Percentiles rank a stretch among this genome's conserved stretches.
These are phyloP conservation scores for Oscheius sp. DNA, from an alignment of 2,888 invertebrate genomes.

Conservation along the genomic window DNA sequence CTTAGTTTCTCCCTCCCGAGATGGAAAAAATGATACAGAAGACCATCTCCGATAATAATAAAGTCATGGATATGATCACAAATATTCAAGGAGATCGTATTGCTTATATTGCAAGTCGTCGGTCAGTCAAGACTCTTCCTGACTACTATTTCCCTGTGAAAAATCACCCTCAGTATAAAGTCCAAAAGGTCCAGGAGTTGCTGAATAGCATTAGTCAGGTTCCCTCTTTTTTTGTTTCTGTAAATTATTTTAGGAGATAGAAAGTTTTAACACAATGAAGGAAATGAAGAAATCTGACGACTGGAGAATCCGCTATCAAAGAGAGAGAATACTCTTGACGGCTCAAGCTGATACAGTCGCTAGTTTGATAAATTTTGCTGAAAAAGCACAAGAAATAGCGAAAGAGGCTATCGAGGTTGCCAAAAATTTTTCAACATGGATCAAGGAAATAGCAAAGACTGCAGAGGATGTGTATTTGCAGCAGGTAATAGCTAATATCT, in stretches of 20 bases:
- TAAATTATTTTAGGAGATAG: neutral
- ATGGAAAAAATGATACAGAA: neutral
- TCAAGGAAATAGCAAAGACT: neutral
- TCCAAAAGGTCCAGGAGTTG: neutral
- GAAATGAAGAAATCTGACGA: neutral
- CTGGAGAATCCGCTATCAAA: neutral
- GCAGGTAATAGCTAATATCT: too few relatives aligned
- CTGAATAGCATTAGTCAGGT: neutral
- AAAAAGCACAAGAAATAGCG: neutral
- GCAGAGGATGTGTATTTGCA: neutral
- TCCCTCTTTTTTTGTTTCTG: neutral
- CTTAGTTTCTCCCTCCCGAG: neutral
- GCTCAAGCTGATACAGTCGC: neutral
- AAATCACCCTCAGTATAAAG: too few relatives aligned
- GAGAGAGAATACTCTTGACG: neutral
- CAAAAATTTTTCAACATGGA: neutral
- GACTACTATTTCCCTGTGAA: too few relatives aligned
- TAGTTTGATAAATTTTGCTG: neutral
- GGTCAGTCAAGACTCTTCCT: too few relatives aligned
- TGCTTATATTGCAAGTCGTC: too few relatives aligned
- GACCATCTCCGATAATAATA: too few relatives aligned
- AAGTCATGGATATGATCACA: too few relatives aligned
- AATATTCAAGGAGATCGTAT: too few relatives aligned
- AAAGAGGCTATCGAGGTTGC: neutral
- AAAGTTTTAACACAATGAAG: neutral